These are phyloP conservation scores for Sardinella longiceps DNA, from an alignment of 2,797 vertebrate genomes.

Conservation along the genomic window DNA sequence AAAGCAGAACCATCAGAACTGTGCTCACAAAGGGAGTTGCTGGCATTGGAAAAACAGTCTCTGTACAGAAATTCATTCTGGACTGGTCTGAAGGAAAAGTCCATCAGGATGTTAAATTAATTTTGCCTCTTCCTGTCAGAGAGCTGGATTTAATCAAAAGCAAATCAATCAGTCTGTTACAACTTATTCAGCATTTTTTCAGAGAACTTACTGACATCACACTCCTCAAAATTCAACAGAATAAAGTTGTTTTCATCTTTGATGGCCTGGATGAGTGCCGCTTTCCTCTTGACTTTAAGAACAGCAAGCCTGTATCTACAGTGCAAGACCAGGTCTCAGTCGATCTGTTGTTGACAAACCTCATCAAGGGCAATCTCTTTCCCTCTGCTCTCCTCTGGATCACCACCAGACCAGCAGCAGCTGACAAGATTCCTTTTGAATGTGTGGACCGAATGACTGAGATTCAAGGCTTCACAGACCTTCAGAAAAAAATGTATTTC, in stretches of 20 bases:
- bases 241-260: background rate
- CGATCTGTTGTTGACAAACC: too few relatives aligned
- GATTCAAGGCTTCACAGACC: conserved; percentile 30
- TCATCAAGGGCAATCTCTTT: conserved; percentile 35
- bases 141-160: background rate
- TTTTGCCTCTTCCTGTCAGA: background rate
- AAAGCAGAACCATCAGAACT: background rate
- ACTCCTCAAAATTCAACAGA: background rate
- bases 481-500: conserved; percentile 28
- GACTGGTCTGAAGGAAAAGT: too few relatives aligned
- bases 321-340: too few relatives aligned
- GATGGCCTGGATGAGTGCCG: background rate
- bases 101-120: too few relatives aligned
- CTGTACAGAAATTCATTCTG: too few relatives aligned
- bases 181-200: background rate
- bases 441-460: conserved; percentile 20
- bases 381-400: conserved; percentile 38
- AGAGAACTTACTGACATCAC: background rate
- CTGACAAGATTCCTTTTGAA: background rate
- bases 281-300: background rate
- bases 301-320: too few relatives aligned
- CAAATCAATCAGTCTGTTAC: background rate
- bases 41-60: background rate
- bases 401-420: conserved; percentile 33
- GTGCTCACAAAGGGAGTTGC: background rate